Base-by-base conservation (phyloP, 2,113 vertebrate species). In the Ammodytes dubius region DNA sequence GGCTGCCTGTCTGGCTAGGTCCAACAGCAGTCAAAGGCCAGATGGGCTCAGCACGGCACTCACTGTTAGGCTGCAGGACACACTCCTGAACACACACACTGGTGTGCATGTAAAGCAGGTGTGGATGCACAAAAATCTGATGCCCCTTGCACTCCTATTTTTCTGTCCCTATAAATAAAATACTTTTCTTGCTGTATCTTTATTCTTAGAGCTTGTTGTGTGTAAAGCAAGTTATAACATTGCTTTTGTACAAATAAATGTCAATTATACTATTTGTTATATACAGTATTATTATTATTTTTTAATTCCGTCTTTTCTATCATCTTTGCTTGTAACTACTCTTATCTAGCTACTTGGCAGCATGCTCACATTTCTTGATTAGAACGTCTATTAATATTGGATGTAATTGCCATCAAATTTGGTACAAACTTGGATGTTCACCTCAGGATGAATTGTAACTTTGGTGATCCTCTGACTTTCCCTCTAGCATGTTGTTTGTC, bases 61-160 rank as follows among this genome's bases (percentile, higher is more conserved):
- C 14, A 40, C 35, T 63, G 46, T 63, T 15, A 56, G 63, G 59
- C 84, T 79, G 66, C 63, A 77, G 82, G 74, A 84, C 47, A 69
- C 65, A 76, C 54, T 70, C 46, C 59, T 75, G 49, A 56, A 61
- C 77, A 70, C 75, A 69, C 43, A 69, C 54, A 57, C 74, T 63
- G 80, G 74, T 79, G 53, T 65, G 74, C 79, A 83, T 71, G 70
- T 35, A 84, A 78, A 77, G 74, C 76, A 83, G 65, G 83, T 85
- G 49, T 37, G 56, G 57, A 27, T 27, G 27, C 53, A 77, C 58
- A 70, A 58, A 50, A 75, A 78, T 52, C 13, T 42, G 52, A 78
- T 39, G 39, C 46, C 12, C 49, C 12, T 40, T 50, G n/a, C 60
- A 52, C 56, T 66, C 13, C 11, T 19, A 64, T 46, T 47, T 53